Percentiles rank a stretch among this genome's conserved stretches.
These are phyloP conservation scores for Nerophis lumbriciformis DNA, from an alignment of 2,113 vertebrate species.

Conservation along the genomic window DNA sequence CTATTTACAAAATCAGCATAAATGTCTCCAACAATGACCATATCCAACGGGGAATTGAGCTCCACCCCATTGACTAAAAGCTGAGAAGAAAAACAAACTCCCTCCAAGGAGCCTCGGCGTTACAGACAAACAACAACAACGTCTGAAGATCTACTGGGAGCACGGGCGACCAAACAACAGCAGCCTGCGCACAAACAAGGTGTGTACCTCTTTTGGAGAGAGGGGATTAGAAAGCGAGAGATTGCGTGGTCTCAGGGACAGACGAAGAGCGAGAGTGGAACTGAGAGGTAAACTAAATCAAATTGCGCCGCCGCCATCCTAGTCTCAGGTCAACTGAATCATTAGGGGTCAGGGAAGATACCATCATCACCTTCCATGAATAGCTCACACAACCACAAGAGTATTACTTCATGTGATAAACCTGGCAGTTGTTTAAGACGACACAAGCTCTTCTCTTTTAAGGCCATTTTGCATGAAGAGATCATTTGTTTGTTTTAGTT, in stretches of 20 bases:
- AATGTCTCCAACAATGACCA: too few relatives aligned
- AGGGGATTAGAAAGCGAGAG: conserved; percentile 25
- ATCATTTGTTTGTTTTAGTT: conserved; percentile 16
- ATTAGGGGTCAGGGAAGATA: conserved; percentile 50
- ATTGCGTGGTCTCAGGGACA: neutral
- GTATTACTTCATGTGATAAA: conserved; percentile 47
- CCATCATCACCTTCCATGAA: conserved; percentile 45
- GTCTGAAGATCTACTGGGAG: conserved; percentile 56
- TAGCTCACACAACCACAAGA: conserved; percentile 45
- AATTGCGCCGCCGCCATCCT: conserved; percentile 27
- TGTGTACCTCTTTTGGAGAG: conserved; percentile 18
- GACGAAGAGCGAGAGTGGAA: conserved; percentile 31
- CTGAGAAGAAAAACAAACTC: conserved; percentile 65
- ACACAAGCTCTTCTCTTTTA: conserved; percentile 46
- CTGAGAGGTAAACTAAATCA: conserved; percentile 42
- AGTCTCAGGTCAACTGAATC: conserved; percentile 60
- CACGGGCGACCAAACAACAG: conserved; percentile 46
- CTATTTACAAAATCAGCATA: too few relatives aligned
- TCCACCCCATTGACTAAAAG: conserved; percentile 57
- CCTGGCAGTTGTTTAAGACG: conserved; percentile 26
- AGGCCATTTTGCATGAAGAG: conserved; percentile 46
- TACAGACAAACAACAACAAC: conserved; percentile 64
- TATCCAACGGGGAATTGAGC: conserved; percentile 46
- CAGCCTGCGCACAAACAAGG: conserved; percentile 47
- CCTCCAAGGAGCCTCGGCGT: conserved; percentile 58